phyloP scores from a whole-genome alignment of 2,113 vertebrate species.

The Peromyscus leucopus region DNA sequence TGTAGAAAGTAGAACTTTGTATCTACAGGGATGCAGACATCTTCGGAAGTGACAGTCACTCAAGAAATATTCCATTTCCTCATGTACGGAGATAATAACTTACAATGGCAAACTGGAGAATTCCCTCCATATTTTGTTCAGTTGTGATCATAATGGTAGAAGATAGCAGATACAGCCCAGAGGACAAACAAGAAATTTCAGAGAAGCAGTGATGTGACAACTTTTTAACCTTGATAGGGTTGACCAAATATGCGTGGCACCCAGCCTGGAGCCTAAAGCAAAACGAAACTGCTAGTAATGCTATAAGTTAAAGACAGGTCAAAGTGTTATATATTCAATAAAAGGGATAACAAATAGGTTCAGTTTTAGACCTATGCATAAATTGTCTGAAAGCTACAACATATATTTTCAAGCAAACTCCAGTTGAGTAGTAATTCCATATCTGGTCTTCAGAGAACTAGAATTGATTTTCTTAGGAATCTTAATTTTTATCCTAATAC shows the following conservation, averaged over 20 bases:
- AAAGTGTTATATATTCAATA: neutral
- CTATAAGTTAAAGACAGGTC: neutral
- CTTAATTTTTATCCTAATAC: neutral
- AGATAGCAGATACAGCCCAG: neutral
- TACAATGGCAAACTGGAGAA: neutral
- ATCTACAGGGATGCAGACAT: no score
- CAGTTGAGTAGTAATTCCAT: rapidly evolving
- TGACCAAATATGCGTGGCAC: neutral
- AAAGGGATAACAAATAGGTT: neutral
- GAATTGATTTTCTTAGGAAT: neutral
- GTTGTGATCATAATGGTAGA: no score
- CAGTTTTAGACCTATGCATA: neutral
- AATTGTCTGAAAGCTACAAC: neutral
- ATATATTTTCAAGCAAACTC: no score
- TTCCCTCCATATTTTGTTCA: no score
- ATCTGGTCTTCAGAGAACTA: no score
- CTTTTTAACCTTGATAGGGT: neutral
- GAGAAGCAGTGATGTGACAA: neutral
- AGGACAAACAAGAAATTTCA: neutral
- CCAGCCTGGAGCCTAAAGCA: neutral
- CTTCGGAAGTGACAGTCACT: neutral
- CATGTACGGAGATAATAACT: neutral
- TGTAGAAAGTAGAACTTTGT: no score
- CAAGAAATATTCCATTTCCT: neutral
- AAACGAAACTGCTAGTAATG: neutral